Evolutionary conservation across 2,797 vertebrate genomes (phyloP).

Genomic region (Percopsis omiscomaycus): DNA sequence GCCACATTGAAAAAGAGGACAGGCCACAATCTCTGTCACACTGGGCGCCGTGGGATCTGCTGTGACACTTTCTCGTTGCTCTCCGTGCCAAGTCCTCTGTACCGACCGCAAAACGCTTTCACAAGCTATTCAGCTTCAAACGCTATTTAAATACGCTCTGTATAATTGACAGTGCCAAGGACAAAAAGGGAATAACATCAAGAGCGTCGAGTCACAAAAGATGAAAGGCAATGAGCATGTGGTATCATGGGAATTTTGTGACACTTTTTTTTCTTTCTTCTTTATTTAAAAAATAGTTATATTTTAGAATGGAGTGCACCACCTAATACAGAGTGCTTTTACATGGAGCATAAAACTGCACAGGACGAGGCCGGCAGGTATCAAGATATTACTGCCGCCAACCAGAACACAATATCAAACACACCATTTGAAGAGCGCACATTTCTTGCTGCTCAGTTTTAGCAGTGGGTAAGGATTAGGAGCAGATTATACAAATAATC

Average conservation of each 20-base stretch:
- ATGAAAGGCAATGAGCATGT: constrained; percentile 66
- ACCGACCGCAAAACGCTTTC: neutral
- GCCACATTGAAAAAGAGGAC: constrained; percentile 26
- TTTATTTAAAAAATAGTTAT: constrained; percentile 83
- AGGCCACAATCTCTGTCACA: constrained; percentile 20
- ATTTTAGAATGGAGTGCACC: constrained; percentile 76
- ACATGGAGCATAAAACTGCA: constrained; percentile 76
- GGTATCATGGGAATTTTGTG: constrained; percentile 60
- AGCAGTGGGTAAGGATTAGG: constrained; percentile 54
- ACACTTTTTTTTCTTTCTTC: constrained; percentile 69
- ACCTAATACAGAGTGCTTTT: constrained; percentile 75
- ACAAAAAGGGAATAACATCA: constrained; percentile 44
- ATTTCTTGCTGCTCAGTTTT: constrained; percentile 65
- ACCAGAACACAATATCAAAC: constrained; percentile 75
- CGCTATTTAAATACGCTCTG: constrained; percentile 32
- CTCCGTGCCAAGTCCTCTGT: constrained; percentile 27
- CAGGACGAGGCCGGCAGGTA: constrained; percentile 71
- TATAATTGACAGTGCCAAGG: constrained; percentile 44
- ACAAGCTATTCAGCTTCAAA: constrained; percentile 35
- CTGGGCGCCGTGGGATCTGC: constrained; percentile 29
- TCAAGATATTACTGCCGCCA: constrained; percentile 60
- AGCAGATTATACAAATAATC: constrained; percentile 70
- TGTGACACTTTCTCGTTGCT: constrained; percentile 35
- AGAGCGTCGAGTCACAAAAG: constrained; percentile 54
- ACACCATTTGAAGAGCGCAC: constrained; percentile 67